These are phyloP conservation scores for Podargus strigoides DNA, from an alignment of 2,797 vertebrate species.

Conservation along the genomic window DNA sequence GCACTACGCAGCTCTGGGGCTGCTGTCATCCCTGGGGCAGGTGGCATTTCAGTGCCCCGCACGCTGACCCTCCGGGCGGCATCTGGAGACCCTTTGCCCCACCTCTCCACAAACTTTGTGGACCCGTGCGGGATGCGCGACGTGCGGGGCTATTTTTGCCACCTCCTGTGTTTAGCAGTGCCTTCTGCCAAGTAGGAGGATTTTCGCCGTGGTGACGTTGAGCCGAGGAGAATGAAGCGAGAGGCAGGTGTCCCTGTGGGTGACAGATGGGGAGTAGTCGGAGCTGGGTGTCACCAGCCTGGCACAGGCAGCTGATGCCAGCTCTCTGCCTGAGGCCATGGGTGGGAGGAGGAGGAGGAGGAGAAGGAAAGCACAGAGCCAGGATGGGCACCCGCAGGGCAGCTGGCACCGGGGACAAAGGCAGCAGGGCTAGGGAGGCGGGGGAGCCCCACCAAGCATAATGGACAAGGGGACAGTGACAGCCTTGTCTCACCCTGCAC, in stretches of 20 bases:
- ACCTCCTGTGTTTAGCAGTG: background rate
- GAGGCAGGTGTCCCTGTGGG: conserved; percentile 54
- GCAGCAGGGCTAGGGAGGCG: background rate
- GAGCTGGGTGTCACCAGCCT: conserved; percentile 46
- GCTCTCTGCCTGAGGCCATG: conserved; percentile 15
- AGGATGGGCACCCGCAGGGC: background rate
- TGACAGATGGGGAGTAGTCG: conserved; percentile 57
- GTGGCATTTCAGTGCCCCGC: background rate
- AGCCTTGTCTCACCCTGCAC: background rate
- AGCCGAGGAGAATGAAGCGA: background rate
- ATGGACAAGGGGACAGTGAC: conserved; percentile 37
- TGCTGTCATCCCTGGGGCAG: background rate
- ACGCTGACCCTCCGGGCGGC: background rate
- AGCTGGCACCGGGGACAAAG: conserved; percentile 32
- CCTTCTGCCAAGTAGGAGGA: conserved; percentile 60
- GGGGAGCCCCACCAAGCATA: background rate
- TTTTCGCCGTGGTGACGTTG: background rate
- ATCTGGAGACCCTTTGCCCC: background rate
- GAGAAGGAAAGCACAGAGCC: background rate
- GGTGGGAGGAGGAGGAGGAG: background rate
- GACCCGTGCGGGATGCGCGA: background rate
- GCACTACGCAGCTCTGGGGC: fast-evolving
- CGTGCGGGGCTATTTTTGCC: conserved; percentile 30
- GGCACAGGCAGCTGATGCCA: conserved; percentile 32
- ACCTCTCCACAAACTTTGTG: background rate